Percentiles rank a stretch among this genome's conserved stretches.
These are phyloP conservation scores for Manis pentadactyla DNA, from an alignment of 2,797 vertebrate genomes.

Conservation along the genomic window DNA sequence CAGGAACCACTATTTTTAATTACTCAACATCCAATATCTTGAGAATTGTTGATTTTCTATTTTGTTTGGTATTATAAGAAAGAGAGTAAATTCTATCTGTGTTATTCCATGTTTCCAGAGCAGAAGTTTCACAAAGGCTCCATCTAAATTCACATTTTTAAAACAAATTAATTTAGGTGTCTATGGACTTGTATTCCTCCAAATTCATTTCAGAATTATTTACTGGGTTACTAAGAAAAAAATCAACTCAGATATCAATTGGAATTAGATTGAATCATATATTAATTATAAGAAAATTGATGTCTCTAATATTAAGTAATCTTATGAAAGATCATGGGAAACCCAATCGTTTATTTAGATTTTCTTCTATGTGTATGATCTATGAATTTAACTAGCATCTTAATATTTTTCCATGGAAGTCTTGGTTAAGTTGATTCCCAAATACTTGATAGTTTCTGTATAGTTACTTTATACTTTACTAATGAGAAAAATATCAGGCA, in stretches of 20 bases:
- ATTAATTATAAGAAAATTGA: background rate
- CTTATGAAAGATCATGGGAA: background rate
- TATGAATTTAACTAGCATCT: background rate
- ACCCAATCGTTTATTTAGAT: background rate
- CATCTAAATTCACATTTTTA: background rate
- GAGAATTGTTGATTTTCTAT: background rate
- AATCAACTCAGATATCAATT: background rate
- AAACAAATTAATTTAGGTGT: background rate
- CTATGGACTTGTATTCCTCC: background rate
- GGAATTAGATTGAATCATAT: background rate
- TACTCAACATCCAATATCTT: background rate
- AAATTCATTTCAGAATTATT: background rate
- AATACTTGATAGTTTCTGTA: background rate
- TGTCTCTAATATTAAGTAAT: background rate
- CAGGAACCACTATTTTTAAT: background rate
- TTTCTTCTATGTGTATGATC: background rate
- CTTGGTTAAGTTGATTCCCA: background rate
- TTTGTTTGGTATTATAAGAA: background rate
- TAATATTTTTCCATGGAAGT: background rate
- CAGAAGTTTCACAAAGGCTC: background rate
- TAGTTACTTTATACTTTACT: no score
- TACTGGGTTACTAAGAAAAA: background rate
- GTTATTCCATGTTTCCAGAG: background rate
- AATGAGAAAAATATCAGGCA: background rate
- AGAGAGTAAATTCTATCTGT: background rate